These are phyloP conservation scores for Nephrocerus scutellatus DNA, from an alignment of 2,888 invertebrate genomes.

Conservation along the genomic window DNA sequence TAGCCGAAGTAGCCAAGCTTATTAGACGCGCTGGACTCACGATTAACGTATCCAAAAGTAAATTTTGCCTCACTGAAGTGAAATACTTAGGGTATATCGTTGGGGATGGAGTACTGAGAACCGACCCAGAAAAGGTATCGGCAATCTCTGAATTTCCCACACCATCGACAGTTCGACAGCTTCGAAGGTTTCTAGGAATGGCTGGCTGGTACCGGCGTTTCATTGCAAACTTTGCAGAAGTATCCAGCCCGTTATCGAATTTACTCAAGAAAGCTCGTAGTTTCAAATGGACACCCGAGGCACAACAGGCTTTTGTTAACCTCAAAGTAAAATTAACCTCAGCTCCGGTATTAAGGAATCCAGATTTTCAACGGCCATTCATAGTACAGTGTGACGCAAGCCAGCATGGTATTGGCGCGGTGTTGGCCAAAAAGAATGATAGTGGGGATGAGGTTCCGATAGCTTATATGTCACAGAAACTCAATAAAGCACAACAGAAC, in stretches of 20 bases:
- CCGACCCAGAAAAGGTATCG: constrained; percentile 14
- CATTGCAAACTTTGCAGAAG: constrained; percentile 14
- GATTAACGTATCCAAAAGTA: constrained; percentile 13
- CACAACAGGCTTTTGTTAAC: constrained; percentile 6
- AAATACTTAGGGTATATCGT: constrained; percentile 16
- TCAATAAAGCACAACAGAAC: constrained; percentile 13
- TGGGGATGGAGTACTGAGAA: constrained; percentile 10
- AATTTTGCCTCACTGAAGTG: constrained; percentile 14
- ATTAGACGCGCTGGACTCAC: constrained; percentile 6
- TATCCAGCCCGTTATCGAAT: constrained; percentile 18
- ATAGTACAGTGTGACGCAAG: constrained; percentile 19
- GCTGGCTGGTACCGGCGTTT: constrained; percentile 21
- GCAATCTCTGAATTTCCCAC: constrained; percentile 14
- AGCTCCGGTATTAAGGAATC: constrained; percentile 13
- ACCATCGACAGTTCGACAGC: constrained; percentile 12
- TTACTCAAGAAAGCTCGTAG: constrained; percentile 8
- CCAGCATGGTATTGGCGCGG: constrained; percentile 13
- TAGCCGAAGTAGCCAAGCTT: neutral
- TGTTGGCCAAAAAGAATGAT: constrained; percentile 10
- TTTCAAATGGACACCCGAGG: constrained; percentile 6
- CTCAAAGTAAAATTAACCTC: constrained; percentile 7
- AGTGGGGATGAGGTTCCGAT: constrained; percentile 12
- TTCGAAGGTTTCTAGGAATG: constrained; percentile 20
- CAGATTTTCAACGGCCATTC: constrained; percentile 17
- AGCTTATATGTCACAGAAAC: constrained; percentile 15